Evolutionary conservation across 2,113 vertebrate genomes (phyloP).

Genomic region (Phyllopteryx taeniolatus): DNA sequence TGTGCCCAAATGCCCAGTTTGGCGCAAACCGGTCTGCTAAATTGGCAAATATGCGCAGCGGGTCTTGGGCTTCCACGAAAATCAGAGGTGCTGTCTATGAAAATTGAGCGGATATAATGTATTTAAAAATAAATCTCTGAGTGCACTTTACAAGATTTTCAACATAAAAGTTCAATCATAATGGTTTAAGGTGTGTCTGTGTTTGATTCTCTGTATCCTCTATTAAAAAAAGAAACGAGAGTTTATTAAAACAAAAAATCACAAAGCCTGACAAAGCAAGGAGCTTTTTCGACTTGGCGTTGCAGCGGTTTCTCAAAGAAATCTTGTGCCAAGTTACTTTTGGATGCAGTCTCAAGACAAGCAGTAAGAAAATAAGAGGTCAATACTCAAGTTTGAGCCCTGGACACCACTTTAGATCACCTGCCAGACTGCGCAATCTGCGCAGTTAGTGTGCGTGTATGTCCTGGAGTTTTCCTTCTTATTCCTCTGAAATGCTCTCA

Average conservation of each 20-base stretch:
- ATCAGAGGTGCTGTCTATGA: no score
- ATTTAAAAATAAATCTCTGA: no score
- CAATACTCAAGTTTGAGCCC: conserved; percentile 16
- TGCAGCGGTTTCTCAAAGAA: background rate
- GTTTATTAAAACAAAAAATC: background rate
- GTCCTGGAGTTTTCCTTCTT: conserved; percentile 22
- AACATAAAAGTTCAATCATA: no score
- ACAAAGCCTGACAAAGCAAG: background rate
- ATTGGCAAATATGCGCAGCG: no score
- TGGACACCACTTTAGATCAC: conserved; percentile 28
- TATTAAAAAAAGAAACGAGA: background rate
- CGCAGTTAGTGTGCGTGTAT: conserved; percentile 10
- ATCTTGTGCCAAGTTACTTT: conserved; percentile 12
- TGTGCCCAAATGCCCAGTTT: no score
- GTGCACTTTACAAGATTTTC: no score
- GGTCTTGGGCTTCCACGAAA: no score
- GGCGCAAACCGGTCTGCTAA: no score
- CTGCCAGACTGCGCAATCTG: conserved; percentile 41
- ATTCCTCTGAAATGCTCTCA: conserved; percentile 28
- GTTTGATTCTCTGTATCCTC: no score
- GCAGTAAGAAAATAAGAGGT: conserved; percentile 19
- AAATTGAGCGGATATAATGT: no score
- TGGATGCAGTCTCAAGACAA: conserved; percentile 6
- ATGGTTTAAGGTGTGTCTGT: no score
- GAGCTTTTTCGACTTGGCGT: background rate